Evolutionary conservation across 2,797 vertebrate genomes (phyloP).

Genomic region (Cirrhinus mrigala): DNA sequence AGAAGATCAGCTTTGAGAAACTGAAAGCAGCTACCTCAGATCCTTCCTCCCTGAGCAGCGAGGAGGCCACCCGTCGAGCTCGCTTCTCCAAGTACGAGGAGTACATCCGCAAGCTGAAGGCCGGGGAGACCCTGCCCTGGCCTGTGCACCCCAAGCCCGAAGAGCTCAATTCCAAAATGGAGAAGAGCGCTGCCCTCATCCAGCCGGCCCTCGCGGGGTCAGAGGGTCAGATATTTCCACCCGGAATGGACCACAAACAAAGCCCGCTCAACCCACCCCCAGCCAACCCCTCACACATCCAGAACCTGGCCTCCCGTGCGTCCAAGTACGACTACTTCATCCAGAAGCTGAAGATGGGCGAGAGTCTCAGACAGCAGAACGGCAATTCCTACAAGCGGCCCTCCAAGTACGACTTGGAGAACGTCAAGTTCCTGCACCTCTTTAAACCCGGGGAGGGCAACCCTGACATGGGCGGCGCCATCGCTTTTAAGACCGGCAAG

Average conservation of each 20-base stretch:
- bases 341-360: conserved; percentile 95
- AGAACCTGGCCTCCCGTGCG: conserved; percentile 88
- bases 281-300: conserved; percentile 87
- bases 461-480: conserved; percentile 97
- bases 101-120: conserved; percentile 97
- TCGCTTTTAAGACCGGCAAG: conserved; percentile 98
- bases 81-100: conserved; percentile 99
- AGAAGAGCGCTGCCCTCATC: conserved; percentile 81
- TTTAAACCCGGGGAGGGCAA: conserved; percentile 97
- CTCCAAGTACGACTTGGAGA: conserved; percentile 98
- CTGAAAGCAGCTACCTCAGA: conserved; percentile 91
- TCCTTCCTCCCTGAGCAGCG: conserved; percentile 78
- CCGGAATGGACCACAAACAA: conserved; percentile 87
- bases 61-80: conserved; percentile 90
- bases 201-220: conserved; percentile 79
- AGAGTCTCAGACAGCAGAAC: conserved; percentile 92
- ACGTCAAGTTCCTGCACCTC: conserved; percentile 96
- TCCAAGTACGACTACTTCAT: conserved; percentile 99
- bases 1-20: conserved; percentile 97
- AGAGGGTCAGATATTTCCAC: conserved; percentile 82
- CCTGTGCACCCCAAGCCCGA: conserved; percentile 87
- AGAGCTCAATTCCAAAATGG: conserved; percentile 85
- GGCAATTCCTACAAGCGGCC: conserved; percentile 95
- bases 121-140: conserved; percentile 93
- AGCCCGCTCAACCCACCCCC: conserved; percentile 78